Percentiles rank a stretch among this genome's conserved stretches.
Evolutionary conservation across 1,140 invertebrate genomes (phyloP).

Genomic region (Pachypeltis micranthus): DNA sequence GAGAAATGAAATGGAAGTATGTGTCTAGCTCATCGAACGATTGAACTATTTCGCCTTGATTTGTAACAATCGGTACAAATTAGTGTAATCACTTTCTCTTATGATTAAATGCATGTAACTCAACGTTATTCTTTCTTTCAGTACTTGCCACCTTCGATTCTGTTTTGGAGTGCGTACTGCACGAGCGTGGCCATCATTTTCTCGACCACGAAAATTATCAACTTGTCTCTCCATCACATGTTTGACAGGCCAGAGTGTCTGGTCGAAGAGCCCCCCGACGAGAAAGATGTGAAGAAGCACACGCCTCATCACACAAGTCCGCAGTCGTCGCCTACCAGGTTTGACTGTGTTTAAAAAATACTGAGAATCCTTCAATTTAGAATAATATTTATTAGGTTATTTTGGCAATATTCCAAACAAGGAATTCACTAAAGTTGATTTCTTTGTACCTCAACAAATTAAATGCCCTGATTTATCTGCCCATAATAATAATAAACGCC

Average conservation of each 20-base stretch:
- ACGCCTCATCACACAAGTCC: slow-evolving; percentile 16
- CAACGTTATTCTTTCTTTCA: slow-evolving; percentile 37
- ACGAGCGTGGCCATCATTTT: slow-evolving; percentile 68
- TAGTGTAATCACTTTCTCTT: background rate
- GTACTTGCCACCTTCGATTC: slow-evolving; percentile 73
- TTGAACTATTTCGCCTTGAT: too few species aligned
- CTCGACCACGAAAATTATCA: slow-evolving; percentile 71
- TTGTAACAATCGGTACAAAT: too few species aligned
- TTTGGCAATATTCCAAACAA: too few species aligned
- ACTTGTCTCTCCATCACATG: slow-evolving; percentile 83
- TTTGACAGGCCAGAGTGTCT: slow-evolving; percentile 91
- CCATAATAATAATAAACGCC: too few species aligned
- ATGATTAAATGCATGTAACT: background rate
- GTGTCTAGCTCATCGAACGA: too few species aligned
- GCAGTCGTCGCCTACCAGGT: slow-evolving; percentile 11
- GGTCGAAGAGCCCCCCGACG: slow-evolving; percentile 39
- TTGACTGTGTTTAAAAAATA: too few species aligned
- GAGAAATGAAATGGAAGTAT: too few species aligned
- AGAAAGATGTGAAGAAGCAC: slow-evolving; percentile 17
- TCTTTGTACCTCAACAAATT: too few species aligned
- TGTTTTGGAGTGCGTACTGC: slow-evolving; percentile 82
- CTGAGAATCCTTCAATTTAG: too few species aligned
- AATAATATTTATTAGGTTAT: too few species aligned
- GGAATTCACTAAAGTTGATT: too few species aligned
- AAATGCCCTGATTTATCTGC: too few species aligned